phyloP scores from a whole-genome alignment of 2,797 vertebrate genomes.

The Pangasius djambal region DNA sequence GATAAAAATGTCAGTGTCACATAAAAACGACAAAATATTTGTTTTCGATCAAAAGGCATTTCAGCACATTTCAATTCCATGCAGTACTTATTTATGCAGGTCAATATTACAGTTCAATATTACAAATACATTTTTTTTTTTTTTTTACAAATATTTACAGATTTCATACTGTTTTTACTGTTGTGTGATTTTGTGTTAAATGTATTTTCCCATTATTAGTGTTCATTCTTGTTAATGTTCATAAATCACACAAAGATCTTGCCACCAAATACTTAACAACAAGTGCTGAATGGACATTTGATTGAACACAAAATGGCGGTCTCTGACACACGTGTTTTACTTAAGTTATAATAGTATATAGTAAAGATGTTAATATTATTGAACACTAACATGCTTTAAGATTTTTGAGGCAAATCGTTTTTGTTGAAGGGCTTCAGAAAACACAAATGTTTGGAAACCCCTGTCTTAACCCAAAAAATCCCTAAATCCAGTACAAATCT shows the following conservation, averaged over 20 bases:
- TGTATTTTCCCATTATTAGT: too few species aligned
- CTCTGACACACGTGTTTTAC: background rate
- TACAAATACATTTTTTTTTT: too few species aligned
- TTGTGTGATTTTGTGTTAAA: too few species aligned
- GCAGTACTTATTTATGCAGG: too few species aligned
- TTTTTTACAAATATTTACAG: too few species aligned
- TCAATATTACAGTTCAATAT: too few species aligned
- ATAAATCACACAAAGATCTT: too few species aligned
- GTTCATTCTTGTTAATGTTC: background rate
- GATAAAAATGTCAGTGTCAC: too few species aligned
- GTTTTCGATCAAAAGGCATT: too few species aligned
- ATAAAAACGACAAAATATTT: too few species aligned
- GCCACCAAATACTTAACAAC: background rate
- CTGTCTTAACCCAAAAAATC: background rate
- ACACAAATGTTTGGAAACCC: background rate
- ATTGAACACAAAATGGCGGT: background rate
- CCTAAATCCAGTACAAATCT: background rate
- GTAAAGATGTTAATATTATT: background rate
- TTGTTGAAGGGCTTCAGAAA: background rate
- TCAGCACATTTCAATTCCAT: too few species aligned
- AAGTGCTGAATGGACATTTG: background rate
- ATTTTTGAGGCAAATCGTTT: background rate
- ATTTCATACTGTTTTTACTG: too few species aligned
- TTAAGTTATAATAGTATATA: background rate
- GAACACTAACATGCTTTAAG: background rate